Evolutionary conservation across 2,888 invertebrate species (phyloP).

Genomic region (Drosophila mimica): DNA sequence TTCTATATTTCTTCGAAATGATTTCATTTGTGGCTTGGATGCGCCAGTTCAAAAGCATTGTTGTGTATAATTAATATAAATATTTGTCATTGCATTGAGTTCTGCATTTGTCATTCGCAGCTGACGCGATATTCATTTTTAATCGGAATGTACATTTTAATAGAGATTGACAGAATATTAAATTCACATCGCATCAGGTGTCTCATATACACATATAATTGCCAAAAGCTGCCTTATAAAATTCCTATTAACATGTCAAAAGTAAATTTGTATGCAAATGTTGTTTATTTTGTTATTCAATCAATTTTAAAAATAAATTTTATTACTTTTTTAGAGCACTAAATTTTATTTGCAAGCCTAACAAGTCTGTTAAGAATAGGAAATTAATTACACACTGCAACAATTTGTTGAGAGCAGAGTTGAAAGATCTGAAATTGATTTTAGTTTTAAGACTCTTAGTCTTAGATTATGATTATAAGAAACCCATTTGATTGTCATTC

Average conservation of each 20-base stretch:
- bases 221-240: neutral
- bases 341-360: neutral
- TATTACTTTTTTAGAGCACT: neutral
- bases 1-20: slow-evolving; percentile 52
- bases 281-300: slow-evolving; percentile 5
- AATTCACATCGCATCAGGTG: too few relatives aligned
- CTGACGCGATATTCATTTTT: slow-evolving; percentile 27
- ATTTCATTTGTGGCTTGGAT: slow-evolving; percentile 55
- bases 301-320: neutral
- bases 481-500: neutral
- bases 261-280: slow-evolving; percentile 11
- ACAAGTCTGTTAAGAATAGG: neutral
- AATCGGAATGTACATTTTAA: neutral
- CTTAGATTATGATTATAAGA: neutral
- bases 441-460: too few relatives aligned
- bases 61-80: slow-evolving; percentile 74
- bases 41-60: slow-evolving; percentile 27
- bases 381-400: neutral
- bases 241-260: neutral
- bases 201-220: neutral
- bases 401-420: too few relatives aligned
- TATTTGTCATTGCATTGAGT: slow-evolving; percentile 58
- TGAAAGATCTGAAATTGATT: neutral
- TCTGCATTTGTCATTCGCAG: slow-evolving; percentile 31
- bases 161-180: neutral